Base-by-base conservation (phyloP, 2,888 invertebrate genomes). In the Spodoptera picta region DNA sequence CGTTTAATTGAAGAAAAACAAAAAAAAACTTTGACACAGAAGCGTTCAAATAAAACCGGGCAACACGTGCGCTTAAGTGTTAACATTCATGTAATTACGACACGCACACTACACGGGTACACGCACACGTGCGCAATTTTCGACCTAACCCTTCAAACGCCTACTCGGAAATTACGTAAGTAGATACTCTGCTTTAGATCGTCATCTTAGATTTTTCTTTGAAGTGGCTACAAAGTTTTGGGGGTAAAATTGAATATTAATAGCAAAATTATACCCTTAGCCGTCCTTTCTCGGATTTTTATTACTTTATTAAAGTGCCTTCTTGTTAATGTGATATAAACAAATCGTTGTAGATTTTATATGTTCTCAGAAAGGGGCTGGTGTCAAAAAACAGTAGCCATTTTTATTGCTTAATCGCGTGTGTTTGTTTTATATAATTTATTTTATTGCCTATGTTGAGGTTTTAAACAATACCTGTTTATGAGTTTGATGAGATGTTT, bases 231-330 rank as follows among this genome's bases (percentile, higher is more conserved):
- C 80, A 79, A 87, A 89, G 84, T 88, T 90, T 88, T 87, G 87
- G 88, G 90, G 89, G 90, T 89, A 90, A 93, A 92, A 94, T 94
- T 93, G 94, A 94, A 94, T 94, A 94, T 94, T 94, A 94, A 94
- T 94, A 93, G 94, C 90, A 84, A 93, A 91, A 93, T 94, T 93
- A 94, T 91, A 89, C 87, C 86, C 84, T 83, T 70, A 77, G 78
- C 69, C 83, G 87, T 85, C 88, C 83, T 82, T 87, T 86, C 87
- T 85, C 64, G 81, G 84, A 86, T 88, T 92, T 93, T 94, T 94
- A 94, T 94, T 91, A 87, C 94, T 94, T 92, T 94, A 94, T 94
- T 93, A 92, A 88, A 84, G 79, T 74, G 64, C 74, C 78, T 90
- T 90, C 90, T 89, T 84, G 90, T 92, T 93, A 93, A 92, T 91